Base-by-base conservation (phyloP, 64 coral and sea anemone species). In the Stichodactyla helianthus region DNA sequence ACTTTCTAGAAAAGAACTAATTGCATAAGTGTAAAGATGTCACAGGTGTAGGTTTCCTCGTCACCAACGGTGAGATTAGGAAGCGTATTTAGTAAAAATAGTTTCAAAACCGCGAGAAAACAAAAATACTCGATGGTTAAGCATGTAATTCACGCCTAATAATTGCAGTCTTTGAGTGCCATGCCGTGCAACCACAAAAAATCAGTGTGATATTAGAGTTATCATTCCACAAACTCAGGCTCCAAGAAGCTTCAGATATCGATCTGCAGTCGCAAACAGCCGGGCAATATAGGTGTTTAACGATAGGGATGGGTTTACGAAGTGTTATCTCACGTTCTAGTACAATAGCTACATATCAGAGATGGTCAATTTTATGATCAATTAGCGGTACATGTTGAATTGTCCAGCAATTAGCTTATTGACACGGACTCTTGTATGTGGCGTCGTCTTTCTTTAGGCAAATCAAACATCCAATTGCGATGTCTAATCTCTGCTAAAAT, bases 401-500 rank as follows among this genome's bases (percentile, higher is more conserved):
- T 74, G 26, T 74, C 25, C 7, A 74, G 12, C 68, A 74, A 74
- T 74, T 74, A 74, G 68, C 23, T 25, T 74, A 74, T 74, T 74
- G 68, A 74, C 68, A 74, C 10, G 23, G 25, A 28, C 20, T 13
- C 68, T 74, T 74, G 68, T 11, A 74, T 74, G 23, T 74, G 68
- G 68, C 68, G 68, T 74, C 68, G 68, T 74, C 68, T 12, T 74
- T 74, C 68, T 74, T 74, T 74, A 74, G 23, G 10, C 68, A 74
- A 65, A 74, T 74, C 68, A 74, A 74, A 68, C 63, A 68, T 68
- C n/a, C 63, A 68, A 25, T 68, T 68, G 63, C 63, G 63, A 22
- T 5, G 18, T 70, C 20, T 74, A 74, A 74, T 74, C 26, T 74
- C 23, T 10, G 25, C 68, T 74, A 74, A 74, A 74, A 74, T 74